A percentile compares a stretch with the other conserved stretches of the same genome.
phyloP scores from a whole-genome alignment of 2,113 vertebrate species.

The Tricholaema leucomelas region DNA sequence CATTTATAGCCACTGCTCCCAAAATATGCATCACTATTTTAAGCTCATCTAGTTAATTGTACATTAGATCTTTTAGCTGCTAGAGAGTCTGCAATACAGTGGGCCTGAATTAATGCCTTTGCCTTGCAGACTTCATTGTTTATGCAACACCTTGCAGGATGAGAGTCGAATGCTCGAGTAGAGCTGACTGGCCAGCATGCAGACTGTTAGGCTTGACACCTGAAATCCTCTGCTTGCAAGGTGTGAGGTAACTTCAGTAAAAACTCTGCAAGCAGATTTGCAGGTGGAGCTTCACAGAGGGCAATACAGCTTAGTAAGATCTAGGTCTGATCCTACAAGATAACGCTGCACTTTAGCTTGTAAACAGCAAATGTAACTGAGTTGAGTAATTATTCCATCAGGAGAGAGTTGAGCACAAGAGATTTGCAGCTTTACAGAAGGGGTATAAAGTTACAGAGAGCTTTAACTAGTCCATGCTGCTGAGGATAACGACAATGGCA shows the following conservation, averaged over 20 bases:
- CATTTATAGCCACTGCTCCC: background rate
- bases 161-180: rapidly evolving
- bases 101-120: background rate
- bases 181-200: background rate
- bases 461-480: rapidly evolving
- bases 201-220: background rate
- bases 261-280: background rate
- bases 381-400: background rate
- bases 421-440: background rate
- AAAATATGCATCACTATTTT: background rate
- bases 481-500: background rate
- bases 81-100: background rate
- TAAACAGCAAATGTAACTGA: background rate
- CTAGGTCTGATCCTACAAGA: background rate
- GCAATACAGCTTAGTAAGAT: rapidly evolving
- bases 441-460: background rate
- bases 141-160: background rate
- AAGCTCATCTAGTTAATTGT: background rate
- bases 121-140: background rate
- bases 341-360: background rate
- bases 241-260: background rate
- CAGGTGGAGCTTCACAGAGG: background rate
- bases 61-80: rapidly evolving
- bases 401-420: background rate
- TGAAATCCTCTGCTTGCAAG: background rate